These are phyloP conservation scores for Silurus asotus DNA, from an alignment of 2,113 vertebrate species.

Conservation along the genomic window DNA sequence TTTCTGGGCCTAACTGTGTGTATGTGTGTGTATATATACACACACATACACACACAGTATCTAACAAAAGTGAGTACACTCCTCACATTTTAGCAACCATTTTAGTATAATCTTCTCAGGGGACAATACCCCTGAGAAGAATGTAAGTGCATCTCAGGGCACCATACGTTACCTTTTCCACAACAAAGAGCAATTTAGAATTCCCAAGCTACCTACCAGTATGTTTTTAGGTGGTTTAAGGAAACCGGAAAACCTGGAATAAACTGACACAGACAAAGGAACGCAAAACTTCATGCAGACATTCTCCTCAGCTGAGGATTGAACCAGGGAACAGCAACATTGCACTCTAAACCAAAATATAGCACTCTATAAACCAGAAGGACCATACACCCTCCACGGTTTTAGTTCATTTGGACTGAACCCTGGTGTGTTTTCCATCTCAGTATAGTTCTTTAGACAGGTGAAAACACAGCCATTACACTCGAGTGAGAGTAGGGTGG, in stretches of 20 bases:
- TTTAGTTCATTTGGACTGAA: not conserved
- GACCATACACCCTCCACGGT: not conserved
- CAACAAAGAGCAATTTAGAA: not conserved
- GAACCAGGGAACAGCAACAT: not conserved
- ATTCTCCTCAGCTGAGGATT: not conserved
- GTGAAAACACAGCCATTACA: constrained; percentile 3
- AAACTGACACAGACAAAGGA: not conserved
- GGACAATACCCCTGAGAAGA: too few species aligned
- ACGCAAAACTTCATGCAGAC: not conserved
- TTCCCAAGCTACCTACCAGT: not conserved
- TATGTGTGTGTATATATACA: too few species aligned
- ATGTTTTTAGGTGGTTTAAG: not conserved
- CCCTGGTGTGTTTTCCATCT: not conserved
- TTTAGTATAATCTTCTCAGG: too few species aligned
- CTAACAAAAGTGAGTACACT: too few species aligned
- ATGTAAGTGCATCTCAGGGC: not conserved
- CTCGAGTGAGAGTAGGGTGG: not conserved
- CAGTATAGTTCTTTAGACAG: constrained; percentile 7
- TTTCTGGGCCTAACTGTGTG: too few species aligned
- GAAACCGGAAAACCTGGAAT: not conserved
- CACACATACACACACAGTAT: too few species aligned
- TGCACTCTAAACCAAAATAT: not conserved
- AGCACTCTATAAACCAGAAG: not conserved
- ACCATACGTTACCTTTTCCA: not conserved
- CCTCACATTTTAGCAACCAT: too few species aligned